Conservation (phyloP, 2,888 invertebrate species). For the Cataglyphis rosenhaueri region DNA sequence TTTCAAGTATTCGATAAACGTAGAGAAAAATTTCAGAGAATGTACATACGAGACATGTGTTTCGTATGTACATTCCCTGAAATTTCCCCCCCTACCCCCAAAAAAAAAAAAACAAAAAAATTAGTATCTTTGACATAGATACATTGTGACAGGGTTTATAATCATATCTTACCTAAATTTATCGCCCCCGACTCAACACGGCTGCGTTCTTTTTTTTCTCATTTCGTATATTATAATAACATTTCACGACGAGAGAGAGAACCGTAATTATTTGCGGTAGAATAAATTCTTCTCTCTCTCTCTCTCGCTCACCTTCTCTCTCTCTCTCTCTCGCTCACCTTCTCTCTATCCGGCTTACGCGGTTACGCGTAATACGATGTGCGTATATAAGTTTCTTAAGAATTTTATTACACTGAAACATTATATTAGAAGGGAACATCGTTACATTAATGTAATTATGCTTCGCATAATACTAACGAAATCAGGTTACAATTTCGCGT, state of each 20-base stretch:
- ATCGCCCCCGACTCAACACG: not conserved
- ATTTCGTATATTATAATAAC: constrained; percentile 35
- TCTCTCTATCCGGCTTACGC: constrained; percentile 16
- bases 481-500: constrained; percentile 41
- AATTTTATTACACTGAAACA: constrained; percentile 43
- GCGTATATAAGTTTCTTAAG: constrained; percentile 44
- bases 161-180: constrained; percentile 28
- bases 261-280: constrained; percentile 46
- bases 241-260: constrained; percentile 3
- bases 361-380: constrained; percentile 41
- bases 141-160: constrained; percentile 16
- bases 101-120: no score
- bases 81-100: not conserved
- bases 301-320: constrained; percentile 1
- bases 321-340: constrained; percentile 4
- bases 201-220: not conserved
- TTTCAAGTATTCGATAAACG: constrained; percentile 3
- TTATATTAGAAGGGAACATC: constrained; percentile 27
- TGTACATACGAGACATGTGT: not conserved
- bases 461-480: constrained; percentile 37
- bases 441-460: constrained; percentile 43
- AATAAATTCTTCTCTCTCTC: constrained; percentile 35
- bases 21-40: constrained; percentile 15
- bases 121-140: constrained; percentile 14
- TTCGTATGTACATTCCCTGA: not conserved